Conservation (phyloP, 2,113 vertebrate species). For the Cyprinodon tularosa region DNA sequence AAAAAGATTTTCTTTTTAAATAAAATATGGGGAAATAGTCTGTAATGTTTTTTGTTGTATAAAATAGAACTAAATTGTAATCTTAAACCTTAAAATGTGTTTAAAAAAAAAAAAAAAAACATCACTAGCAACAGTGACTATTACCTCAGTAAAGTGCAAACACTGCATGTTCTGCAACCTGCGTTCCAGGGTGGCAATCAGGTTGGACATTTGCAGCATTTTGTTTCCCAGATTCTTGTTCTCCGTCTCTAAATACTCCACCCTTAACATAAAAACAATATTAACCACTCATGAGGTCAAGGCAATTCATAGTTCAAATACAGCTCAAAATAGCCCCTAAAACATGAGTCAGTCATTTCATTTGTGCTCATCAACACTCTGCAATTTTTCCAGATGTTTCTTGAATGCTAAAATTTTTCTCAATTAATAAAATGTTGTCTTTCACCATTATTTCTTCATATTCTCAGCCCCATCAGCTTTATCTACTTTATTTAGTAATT, state of each 20-base stretch:
- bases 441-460: no score
- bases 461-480: no score
- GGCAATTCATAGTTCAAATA: not conserved
- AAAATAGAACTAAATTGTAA: not conserved
- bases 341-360: not conserved
- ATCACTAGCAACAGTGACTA: not conserved
- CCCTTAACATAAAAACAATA: slow-evolving; percentile 33
- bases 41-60: not conserved
- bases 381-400: not conserved
- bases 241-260: slow-evolving; percentile 61
- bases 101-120: not conserved
- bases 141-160: slow-evolving; percentile 42
- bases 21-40: no score
- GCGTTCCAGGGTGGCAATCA: slow-evolving; percentile 35
- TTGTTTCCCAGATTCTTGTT: slow-evolving; percentile 51
- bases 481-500: no score
- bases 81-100: not conserved
- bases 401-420: no score
- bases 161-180: slow-evolving; percentile 31
- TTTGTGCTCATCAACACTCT: not conserved
- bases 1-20: no score
- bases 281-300: not conserved
- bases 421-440: no score
- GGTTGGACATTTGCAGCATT: slow-evolving; percentile 52
- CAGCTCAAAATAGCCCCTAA: no score